These are phyloP conservation scores for Cnemophilus loriae DNA, from an alignment of 2,113 vertebrate species.

Conservation along the genomic window DNA sequence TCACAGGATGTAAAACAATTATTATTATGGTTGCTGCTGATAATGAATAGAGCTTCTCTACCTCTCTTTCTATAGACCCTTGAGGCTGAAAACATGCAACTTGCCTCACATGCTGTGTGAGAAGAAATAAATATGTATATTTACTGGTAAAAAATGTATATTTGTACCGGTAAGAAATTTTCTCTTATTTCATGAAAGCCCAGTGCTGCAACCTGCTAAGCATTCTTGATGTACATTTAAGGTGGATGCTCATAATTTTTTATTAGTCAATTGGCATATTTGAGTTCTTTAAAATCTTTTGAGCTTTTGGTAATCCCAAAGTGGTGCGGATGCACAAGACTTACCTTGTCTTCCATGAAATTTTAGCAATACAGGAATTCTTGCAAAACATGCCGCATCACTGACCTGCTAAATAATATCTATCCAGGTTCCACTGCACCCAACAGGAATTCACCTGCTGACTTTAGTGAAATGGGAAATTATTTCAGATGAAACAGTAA, in stretches of 20 bases:
- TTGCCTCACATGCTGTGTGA: neutral
- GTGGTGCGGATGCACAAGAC: neutral
- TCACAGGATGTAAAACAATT: neutral
- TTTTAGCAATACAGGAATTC: neutral
- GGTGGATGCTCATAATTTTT: neutral
- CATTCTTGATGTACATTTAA: accelerated
- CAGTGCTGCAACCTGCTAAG: neutral
- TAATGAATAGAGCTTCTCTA: neutral
- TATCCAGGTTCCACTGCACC: neutral
- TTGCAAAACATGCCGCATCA: neutral
- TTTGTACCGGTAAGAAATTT: neutral
- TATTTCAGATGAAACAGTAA: neutral
- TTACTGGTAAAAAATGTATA: neutral
- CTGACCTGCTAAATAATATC: neutral
- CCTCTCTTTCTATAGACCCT: neutral
- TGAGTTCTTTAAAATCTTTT: neutral
- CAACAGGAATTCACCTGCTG: neutral
- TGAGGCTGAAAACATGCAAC: neutral
- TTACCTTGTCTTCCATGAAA: neutral
- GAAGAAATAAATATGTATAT: neutral
- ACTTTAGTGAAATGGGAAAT: neutral
- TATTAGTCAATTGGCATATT: neutral
- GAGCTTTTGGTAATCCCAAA: neutral
- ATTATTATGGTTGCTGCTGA: neutral
- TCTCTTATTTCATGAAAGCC: neutral